phyloP scores from a whole-genome alignment of 2,113 vertebrate species.

The Pedionomus torquatus region DNA sequence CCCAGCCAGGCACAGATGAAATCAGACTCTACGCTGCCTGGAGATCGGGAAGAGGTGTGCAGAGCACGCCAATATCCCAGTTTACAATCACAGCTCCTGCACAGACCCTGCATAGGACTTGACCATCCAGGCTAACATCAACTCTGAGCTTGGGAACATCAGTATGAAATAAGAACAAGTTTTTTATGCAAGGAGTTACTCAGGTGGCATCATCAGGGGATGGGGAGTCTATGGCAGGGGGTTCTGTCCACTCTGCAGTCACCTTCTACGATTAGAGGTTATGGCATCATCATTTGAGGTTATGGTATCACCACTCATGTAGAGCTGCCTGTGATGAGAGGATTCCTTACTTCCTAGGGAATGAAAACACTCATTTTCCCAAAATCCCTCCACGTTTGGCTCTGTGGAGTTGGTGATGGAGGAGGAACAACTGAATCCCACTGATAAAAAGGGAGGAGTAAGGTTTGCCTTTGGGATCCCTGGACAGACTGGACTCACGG shows the following conservation, averaged over 20 bases:
- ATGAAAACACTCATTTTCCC: not conserved
- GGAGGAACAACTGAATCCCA: not conserved
- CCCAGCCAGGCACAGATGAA: not conserved
- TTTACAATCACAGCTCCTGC: not conserved
- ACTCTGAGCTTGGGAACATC: not conserved
- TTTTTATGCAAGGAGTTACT: not conserved
- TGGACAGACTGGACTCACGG: not conserved
- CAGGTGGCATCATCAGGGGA: not conserved
- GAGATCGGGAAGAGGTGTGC: not conserved
- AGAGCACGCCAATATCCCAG: not conserved
- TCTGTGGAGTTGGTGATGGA: not conserved
- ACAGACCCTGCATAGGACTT: not conserved
- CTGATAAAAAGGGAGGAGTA: not conserved
- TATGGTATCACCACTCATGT: not conserved
- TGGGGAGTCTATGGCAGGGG: not conserved
- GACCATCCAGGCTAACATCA: not conserved
- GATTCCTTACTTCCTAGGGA: not conserved
- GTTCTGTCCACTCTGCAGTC: not conserved
- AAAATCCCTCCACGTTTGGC: accelerated
- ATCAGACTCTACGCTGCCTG: not conserved
- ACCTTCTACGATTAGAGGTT: not conserved
- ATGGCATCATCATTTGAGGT: not conserved
- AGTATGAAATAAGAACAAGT: not conserved
- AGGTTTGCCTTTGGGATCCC: not conserved
- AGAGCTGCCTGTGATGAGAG: not conserved